These are phyloP conservation scores for Calephelis virginiensis DNA, from an alignment of 1,140 invertebrate genomes.

Conservation along the genomic window DNA sequence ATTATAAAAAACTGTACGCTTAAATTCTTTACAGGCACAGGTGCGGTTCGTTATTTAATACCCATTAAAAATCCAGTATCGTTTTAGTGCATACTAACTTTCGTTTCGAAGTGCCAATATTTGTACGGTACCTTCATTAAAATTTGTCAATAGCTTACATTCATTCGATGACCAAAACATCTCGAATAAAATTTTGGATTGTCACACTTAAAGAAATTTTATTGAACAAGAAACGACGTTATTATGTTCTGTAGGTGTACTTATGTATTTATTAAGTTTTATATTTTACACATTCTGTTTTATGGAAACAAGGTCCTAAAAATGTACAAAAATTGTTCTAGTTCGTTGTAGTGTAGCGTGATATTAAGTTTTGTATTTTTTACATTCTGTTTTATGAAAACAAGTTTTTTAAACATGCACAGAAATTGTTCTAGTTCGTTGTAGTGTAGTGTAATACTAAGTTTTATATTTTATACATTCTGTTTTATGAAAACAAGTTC, in stretches of 20 bases:
- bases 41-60: conserved; percentile 24
- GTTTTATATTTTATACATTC: no score
- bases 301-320: no score
- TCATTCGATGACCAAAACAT: conserved; percentile 18
- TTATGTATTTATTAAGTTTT: conserved; percentile 11
- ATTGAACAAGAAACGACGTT: conserved; percentile 2
- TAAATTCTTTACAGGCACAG: conserved; percentile 19
- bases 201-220: conserved; percentile 11
- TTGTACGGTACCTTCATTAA: conserved; percentile 29
- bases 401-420: no score
- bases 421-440: no score
- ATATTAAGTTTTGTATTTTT: no score
- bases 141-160: conserved; percentile 27
- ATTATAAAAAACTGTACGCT: conserved; percentile 12
- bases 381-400: no score
- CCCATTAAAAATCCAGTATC: conserved; percentile 29
- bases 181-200: conserved; percentile 11
- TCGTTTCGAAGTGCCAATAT: conserved; percentile 22
- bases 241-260: conserved; percentile 12
- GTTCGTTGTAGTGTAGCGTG: no score
- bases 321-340: no score
- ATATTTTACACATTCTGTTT: not conserved
- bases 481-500: no score
- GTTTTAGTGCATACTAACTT: conserved; percentile 33
- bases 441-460: no score